A percentile compares a stretch with the other conserved stretches of the same genome.
Conservation (phyloP, 2,888 invertebrate species). For the Lasioglossum villosulum region DNA sequence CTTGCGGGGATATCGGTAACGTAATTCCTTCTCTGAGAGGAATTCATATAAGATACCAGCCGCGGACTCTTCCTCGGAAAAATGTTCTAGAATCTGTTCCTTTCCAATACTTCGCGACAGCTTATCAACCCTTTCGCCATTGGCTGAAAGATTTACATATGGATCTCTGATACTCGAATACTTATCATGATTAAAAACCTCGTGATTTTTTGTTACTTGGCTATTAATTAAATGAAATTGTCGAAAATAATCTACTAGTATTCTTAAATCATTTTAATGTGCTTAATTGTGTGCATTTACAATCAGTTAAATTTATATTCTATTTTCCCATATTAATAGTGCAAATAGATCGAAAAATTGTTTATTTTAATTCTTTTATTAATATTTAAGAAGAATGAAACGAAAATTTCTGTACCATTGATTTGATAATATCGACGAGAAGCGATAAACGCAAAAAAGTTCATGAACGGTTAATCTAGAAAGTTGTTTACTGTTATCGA, state of each 20-base stretch:
- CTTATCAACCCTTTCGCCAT: background rate
- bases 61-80: background rate
- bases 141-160: background rate
- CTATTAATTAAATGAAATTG: too few species aligned
- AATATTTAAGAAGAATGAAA: background rate
- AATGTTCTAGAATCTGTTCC: background rate
- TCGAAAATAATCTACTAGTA: too few species aligned
- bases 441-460: background rate
- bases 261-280: too few species aligned
- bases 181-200: background rate
- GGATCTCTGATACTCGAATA: background rate
- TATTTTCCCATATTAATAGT: too few species aligned
- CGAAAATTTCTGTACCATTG: background rate
- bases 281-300: too few species aligned
- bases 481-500: background rate
- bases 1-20: conserved; percentile 23
- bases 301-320: too few species aligned
- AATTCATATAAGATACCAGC: conserved; percentile 6
- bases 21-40: conserved; percentile 7
- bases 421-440: background rate
- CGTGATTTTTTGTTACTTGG: background rate
- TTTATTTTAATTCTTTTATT: too few species aligned
- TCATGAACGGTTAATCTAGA: background rate
- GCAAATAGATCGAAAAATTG: too few species aligned
- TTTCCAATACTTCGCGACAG: background rate